Base-by-base conservation (phyloP, 2,113 vertebrate species). In the Rhinoptilus africanus region DNA sequence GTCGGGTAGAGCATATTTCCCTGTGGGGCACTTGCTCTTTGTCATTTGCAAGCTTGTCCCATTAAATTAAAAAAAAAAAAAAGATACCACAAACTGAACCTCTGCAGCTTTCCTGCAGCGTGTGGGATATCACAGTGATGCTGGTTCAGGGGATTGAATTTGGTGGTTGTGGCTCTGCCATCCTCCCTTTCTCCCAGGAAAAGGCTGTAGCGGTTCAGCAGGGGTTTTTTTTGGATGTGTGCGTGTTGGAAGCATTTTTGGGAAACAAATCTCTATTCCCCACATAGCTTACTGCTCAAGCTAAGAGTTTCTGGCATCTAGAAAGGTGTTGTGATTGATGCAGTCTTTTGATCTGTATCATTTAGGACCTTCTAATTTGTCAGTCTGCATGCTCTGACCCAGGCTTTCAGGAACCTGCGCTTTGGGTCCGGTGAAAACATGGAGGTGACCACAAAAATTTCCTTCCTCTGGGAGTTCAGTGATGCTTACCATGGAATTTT, bases 211-310 rank as follows among this genome's bases (percentile, higher is more conserved):
- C 32, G 30, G 41, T 15, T 71, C 48, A 75, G 35, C 16, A n/a
- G 12, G 35, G 2, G 21, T 45, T 14, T 32, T 16, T 45, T 34
- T 56, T 30, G 10, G 8, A 6, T 6, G 6, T 0, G 0, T 30
- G 37, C 21, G 48, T 37, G 14, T 12, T 54, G 39, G 23, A 43
- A 47, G 17, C 13, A 5, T n/a, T 76, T 81, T 48, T 27, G 32
- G 47, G 64, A 54, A 56, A 45, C 23, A 48, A 24, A 85, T 18
- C 74, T 51, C 30, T 30, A 0, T 30, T 69, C 12, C 35, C 10
- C 23, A 14, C 0, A 0, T 39, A 64, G 14, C 20, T 71, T 48
- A 19, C 10, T 48, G 57, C 8, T 50, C 23, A 39, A 71, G 19
- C 8, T 8, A 53, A 43, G 28, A 51, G 10, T 16, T 54, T 71